Evolutionary conservation across 2,113 vertebrate species (phyloP).

Genomic region (Laticauda colubrina): DNA sequence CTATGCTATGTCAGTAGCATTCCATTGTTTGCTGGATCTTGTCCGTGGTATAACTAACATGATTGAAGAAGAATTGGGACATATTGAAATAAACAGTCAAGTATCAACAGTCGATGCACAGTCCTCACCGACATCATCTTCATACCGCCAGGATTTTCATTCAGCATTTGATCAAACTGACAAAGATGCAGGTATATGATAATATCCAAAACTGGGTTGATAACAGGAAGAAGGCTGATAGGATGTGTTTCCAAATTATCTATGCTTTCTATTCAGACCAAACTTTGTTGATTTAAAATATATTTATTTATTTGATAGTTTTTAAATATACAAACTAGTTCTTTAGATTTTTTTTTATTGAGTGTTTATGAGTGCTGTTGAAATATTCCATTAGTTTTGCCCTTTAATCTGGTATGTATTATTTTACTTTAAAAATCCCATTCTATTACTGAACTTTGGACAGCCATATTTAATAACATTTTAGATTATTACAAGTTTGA

Average conservation of each 20-base stretch:
- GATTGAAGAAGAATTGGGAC: conserved; percentile 89
- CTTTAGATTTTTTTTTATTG: not conserved
- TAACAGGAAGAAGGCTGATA: not conserved
- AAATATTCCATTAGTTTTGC: not conserved
- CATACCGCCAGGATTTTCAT: conserved; percentile 65
- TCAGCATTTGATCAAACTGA: conserved; percentile 70
- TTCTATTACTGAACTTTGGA: not conserved
- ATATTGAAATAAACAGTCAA: conserved; percentile 70
- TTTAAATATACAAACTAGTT: not conserved
- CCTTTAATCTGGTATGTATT: not conserved
- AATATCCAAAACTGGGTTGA: not conserved
- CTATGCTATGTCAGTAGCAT: conserved; percentile 98
- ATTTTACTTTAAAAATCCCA: not conserved
- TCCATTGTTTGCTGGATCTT: conserved; percentile 93
- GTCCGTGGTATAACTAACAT: conserved; percentile 94
- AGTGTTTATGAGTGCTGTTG: not conserved
- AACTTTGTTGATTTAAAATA: not conserved
- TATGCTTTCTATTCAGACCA: not conserved
- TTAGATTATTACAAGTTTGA: not conserved
- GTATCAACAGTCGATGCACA: conserved; percentile 58
- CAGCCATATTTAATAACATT: not conserved
- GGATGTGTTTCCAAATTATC: not conserved
- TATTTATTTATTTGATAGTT: not conserved
- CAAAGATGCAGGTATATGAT: conserved; percentile 79
- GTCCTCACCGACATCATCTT: conserved; percentile 60